Percentiles rank a stretch among this genome's conserved stretches.
These are phyloP conservation scores for Drosophila algonquin DNA, from an alignment of 2,888 invertebrate species.

Conservation along the genomic window DNA sequence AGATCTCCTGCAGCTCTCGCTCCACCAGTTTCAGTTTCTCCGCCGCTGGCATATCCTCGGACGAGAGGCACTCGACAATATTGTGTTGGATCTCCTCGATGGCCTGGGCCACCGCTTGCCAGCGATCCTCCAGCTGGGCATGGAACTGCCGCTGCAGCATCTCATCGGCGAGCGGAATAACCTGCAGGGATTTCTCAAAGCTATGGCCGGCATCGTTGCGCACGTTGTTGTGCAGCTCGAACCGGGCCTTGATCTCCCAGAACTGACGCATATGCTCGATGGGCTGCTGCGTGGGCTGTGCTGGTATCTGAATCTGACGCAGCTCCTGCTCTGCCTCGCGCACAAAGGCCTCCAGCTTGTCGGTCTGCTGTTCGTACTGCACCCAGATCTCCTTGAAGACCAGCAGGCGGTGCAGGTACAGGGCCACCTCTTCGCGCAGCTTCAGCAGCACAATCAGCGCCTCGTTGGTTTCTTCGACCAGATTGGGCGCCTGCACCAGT, in stretches of 20 bases:
- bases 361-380: constrained; percentile 89
- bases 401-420: constrained; percentile 88
- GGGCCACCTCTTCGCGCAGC: constrained; percentile 90
- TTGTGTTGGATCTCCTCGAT: constrained; percentile 88
- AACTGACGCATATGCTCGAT: constrained; percentile 91
- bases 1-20: constrained; percentile 90
- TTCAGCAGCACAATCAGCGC: constrained; percentile 89
- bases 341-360: constrained; percentile 91
- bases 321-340: constrained; percentile 89
- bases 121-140: constrained; percentile 90
- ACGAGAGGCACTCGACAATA: constrained; percentile 89
- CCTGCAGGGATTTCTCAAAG: constrained; percentile 91
- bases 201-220: constrained; percentile 89
- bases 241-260: constrained; percentile 95
- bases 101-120: constrained; percentile 87
- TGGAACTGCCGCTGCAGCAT: constrained; percentile 92
- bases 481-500: constrained; percentile 89
- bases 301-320: constrained; percentile 86
- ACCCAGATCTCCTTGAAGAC: constrained; percentile 92
- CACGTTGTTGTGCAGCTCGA: constrained; percentile 92
- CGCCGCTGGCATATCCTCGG: constrained; percentile 89
- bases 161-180: constrained; percentile 93
- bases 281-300: constrained; percentile 86
- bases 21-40: constrained; percentile 91
- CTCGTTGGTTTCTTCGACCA: constrained; percentile 90